Evolutionary conservation across 2,888 invertebrate genomes (phyloP).

Genomic region (Pseudococcus viburni): DNA sequence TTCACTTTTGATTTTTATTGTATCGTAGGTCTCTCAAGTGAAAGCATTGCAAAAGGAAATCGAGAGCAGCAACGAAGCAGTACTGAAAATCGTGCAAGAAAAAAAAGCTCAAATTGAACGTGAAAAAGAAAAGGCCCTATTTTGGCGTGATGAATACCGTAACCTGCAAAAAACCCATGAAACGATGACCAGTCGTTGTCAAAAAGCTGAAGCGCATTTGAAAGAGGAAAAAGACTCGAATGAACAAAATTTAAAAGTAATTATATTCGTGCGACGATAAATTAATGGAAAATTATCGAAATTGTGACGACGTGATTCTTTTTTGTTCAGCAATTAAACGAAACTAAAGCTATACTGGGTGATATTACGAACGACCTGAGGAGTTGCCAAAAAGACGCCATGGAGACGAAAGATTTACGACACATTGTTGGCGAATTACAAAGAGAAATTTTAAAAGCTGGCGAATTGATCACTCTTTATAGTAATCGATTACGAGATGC

Average conservation of each 20-base stretch:
- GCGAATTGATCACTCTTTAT: slow-evolving; percentile 71
- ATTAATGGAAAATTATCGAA: neutral
- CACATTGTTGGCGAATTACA: slow-evolving; percentile 75
- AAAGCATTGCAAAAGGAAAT: slow-evolving; percentile 75
- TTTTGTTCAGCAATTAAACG: slow-evolving; percentile 70
- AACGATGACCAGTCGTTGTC: slow-evolving; percentile 70
- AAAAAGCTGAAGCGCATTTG: slow-evolving; percentile 73
- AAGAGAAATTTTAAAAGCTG: slow-evolving; percentile 73
- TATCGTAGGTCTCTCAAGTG: slow-evolving; percentile 75
- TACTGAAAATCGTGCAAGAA: slow-evolving; percentile 73
- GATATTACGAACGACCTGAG: slow-evolving; percentile 72
- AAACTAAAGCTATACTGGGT: slow-evolving; percentile 72
- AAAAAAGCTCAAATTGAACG: slow-evolving; percentile 72
- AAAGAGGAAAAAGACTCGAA: slow-evolving; percentile 72
- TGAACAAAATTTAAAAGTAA: slow-evolving; percentile 67
- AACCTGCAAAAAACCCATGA: slow-evolving; percentile 75
- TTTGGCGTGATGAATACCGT: slow-evolving; percentile 73
- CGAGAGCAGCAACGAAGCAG: slow-evolving; percentile 73
- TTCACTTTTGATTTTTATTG: slow-evolving; percentile 14
- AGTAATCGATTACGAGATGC: slow-evolving; percentile 15
- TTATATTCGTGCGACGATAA: neutral
- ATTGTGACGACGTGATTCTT: neutral
- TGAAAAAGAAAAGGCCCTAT: slow-evolving; percentile 70
- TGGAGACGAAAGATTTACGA: slow-evolving; percentile 73
- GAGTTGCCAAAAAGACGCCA: slow-evolving; percentile 73